Conservation (phyloP, 2,888 invertebrate genomes). For the Tuberolachnus salignus region DNA sequence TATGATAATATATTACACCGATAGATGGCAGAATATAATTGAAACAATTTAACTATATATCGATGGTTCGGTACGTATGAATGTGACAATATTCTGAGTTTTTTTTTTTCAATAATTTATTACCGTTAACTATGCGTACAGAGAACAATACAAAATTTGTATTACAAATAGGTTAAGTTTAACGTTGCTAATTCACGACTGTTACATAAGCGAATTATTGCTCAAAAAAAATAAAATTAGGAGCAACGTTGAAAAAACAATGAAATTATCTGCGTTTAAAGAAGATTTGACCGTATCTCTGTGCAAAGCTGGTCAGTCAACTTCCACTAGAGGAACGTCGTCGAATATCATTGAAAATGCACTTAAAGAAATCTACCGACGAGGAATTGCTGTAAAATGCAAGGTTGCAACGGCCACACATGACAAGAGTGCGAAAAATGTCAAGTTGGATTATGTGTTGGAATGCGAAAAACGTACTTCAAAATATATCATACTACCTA, state of each 20-base stretch:
- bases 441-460: background rate
- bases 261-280: conserved; percentile 1
- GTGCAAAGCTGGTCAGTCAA: conserved; percentile 13
- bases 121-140: too few species aligned
- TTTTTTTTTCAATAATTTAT: too few species aligned
- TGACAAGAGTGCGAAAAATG: conserved; percentile 8
- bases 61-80: too few species aligned
- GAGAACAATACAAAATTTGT: too few species aligned
- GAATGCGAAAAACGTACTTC: background rate
- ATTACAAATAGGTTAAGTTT: too few species aligned
- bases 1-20: too few species aligned
- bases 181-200: background rate
- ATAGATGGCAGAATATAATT: too few species aligned
- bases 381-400: conserved; percentile 8
- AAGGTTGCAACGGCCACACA: background rate
- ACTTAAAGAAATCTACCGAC: background rate
- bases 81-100: too few species aligned
- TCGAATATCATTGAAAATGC: conserved; percentile 17
- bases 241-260: background rate
- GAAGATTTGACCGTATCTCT: conserved; percentile 17
- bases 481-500: background rate
- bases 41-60: too few species aligned
- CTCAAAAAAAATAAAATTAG: background rate
- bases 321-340: background rate
- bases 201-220: conserved; percentile 7